Evolutionary conservation across 35 echinoderm and acorn worm species (phyloP).

Genomic region (Heliocidaris erythrogramma): DNA sequence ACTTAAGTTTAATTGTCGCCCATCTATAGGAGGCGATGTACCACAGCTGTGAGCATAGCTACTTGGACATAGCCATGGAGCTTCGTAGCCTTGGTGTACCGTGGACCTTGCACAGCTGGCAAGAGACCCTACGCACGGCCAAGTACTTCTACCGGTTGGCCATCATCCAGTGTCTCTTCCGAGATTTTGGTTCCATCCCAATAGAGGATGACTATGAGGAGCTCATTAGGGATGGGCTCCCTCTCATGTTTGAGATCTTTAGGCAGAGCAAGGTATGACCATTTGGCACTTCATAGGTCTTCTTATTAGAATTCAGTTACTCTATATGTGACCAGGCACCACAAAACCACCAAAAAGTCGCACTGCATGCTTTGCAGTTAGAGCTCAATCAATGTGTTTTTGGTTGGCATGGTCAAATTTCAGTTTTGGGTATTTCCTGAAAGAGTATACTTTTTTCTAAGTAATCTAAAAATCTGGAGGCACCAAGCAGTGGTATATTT

Average conservation of each 20-base stretch:
- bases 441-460: too few relatives aligned
- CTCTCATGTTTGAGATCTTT: conserved; percentile 92
- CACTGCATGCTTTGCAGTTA: too few relatives aligned
- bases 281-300: neutral
- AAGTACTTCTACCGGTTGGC: conserved; percentile 77
- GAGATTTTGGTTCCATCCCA: conserved; percentile 90
- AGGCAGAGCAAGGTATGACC: conserved; percentile 81
- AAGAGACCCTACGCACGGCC: conserved; percentile 69
- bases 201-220: conserved; percentile 84
- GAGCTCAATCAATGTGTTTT: too few relatives aligned
- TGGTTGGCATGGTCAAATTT: too few relatives aligned
- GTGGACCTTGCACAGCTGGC: conserved; percentile 86
- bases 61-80: conserved; percentile 95
- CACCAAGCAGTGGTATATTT: too few relatives aligned
- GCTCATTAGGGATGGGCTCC: conserved; percentile 80
- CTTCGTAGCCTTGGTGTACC: conserved; percentile 81
- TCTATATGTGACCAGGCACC: too few relatives aligned
- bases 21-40: conserved; percentile 97
- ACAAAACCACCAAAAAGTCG: too few relatives aligned
- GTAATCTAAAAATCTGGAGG: too few relatives aligned
- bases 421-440: too few relatives aligned
- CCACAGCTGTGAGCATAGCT: conserved; percentile 93
- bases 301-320: too few relatives aligned
- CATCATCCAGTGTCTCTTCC: conserved; percentile 86
- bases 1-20: too few relatives aligned